Evolutionary conservation across 2,113 vertebrate species (phyloP).

Genomic region (Lagenorhynchus albirostris): DNA sequence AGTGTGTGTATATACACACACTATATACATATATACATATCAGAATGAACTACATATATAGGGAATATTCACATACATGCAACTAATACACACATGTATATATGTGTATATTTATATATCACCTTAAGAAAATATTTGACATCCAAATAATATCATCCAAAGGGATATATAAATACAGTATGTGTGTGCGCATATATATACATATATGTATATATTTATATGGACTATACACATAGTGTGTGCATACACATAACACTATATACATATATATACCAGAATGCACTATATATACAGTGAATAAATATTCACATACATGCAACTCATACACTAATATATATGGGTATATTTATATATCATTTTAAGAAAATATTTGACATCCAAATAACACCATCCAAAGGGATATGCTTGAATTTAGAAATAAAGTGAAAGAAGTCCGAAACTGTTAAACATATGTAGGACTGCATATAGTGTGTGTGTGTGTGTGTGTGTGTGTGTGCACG

Average conservation of each 20-base stretch:
- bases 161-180: not conserved
- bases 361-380: not conserved
- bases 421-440: not conserved
- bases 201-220: not conserved
- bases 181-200: rapidly evolving
- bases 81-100: too few relatives aligned
- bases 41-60: too few relatives aligned
- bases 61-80: too few relatives aligned
- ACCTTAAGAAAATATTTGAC: too few relatives aligned
- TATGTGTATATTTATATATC: too few relatives aligned
- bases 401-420: not conserved
- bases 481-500: rapidly evolving
- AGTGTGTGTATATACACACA: too few relatives aligned
- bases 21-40: too few relatives aligned
- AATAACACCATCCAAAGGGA: not conserved
- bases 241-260: not conserved
- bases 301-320: not conserved
- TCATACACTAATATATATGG: not conserved
- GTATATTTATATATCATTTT: not conserved
- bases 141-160: too few relatives aligned
- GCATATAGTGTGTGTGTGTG: not conserved
- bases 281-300: not conserved
- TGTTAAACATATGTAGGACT: not conserved
- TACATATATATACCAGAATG: not conserved
- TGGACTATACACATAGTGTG: not conserved